phyloP scores from a whole-genome alignment of 2,113 vertebrate genomes.

The Agapornis roseicollis region DNA sequence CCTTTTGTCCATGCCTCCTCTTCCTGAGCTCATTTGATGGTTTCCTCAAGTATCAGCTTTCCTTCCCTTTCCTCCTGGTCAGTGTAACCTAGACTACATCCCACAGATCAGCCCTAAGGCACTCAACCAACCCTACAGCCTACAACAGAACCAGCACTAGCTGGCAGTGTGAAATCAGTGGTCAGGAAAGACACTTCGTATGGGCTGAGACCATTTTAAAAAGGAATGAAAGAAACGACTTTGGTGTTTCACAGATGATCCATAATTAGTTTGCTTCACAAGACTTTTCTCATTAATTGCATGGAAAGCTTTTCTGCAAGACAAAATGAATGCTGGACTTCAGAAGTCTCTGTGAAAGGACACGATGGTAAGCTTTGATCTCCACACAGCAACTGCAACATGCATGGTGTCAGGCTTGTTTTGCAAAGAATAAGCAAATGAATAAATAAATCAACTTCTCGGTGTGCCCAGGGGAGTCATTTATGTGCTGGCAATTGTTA shows the following conservation, averaged over 20 bases:
- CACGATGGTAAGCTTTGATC: accelerated
- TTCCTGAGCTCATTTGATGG: neutral
- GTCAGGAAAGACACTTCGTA: neutral
- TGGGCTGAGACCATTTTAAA: neutral
- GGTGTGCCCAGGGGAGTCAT: too few relatives aligned
- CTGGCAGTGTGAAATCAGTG: neutral
- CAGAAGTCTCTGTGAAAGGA: neutral
- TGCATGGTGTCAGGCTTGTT: neutral
- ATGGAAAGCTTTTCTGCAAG: neutral
- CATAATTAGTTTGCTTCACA: neutral
- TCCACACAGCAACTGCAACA: neutral
- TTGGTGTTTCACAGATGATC: neutral
- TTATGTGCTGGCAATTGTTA: neutral
- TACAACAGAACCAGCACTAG: accelerated
- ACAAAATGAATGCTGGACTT: neutral
- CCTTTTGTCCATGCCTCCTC: neutral
- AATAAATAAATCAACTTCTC: neutral
- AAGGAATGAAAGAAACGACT: neutral
- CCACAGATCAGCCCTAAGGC: neutral
- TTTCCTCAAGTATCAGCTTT: neutral
- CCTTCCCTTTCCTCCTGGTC: neutral
- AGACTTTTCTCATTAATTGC: neutral
- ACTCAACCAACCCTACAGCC: neutral
- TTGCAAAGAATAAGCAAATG: too few relatives aligned
- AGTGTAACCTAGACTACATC: neutral